These are phyloP conservation scores for Venustaconcha ellipsiformis DNA, from an alignment of 1,140 invertebrate species.

Conservation along the genomic window DNA sequence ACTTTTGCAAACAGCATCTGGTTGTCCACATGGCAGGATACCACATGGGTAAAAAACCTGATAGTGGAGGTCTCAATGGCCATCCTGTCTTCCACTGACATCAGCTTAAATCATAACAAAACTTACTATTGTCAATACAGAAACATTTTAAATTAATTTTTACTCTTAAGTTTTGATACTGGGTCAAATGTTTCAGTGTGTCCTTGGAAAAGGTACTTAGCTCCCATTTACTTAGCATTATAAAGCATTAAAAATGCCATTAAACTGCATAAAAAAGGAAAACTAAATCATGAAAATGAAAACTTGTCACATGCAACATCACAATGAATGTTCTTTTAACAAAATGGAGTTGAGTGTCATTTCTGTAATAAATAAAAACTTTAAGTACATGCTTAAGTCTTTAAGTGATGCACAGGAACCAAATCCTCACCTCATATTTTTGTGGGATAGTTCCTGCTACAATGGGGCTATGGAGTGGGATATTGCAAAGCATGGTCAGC, in stretches of 20 bases:
- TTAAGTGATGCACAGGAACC: background rate
- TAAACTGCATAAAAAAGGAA: no score
- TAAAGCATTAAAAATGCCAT: no score
- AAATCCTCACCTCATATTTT: slow-evolving; percentile 20
- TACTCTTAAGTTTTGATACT: no score
- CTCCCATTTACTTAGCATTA: no score
- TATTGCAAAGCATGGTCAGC: slow-evolving; percentile 78
- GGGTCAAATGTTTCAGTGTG: no score
- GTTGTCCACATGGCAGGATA: slow-evolving; percentile 86
- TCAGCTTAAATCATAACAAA: slow-evolving; percentile 39
- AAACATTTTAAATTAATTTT: no score
- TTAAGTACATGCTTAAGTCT: background rate
- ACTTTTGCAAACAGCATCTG: slow-evolving; percentile 85
- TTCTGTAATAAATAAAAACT: background rate
- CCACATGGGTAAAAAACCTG: slow-evolving; percentile 74
- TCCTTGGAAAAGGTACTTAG: no score
- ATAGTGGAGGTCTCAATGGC: slow-evolving; percentile 68
- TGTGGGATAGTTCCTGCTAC: slow-evolving; percentile 66
- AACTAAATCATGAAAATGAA: no score
- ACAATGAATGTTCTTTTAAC: no score
- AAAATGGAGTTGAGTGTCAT: background rate
- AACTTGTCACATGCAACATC: no score
- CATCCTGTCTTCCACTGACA: slow-evolving; percentile 57
- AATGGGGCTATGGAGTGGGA: slow-evolving; percentile 74
- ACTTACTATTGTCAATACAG: background rate